Evolutionary conservation across 2,113 vertebrate genomes (phyloP).

Genomic region (Colaptes auratus): DNA sequence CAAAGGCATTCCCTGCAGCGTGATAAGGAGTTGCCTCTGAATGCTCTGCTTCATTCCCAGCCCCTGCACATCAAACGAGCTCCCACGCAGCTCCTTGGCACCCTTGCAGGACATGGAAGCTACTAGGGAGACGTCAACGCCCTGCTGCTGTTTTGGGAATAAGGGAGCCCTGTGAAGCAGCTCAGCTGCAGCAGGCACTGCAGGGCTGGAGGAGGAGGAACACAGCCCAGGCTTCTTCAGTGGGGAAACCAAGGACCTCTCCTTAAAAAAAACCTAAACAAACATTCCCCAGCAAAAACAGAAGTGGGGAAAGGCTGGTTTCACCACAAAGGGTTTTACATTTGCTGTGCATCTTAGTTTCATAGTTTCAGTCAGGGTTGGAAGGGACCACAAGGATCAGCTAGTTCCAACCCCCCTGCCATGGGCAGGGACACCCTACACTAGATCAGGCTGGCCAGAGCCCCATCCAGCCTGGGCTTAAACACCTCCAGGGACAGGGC

Average conservation of each 20-base stretch:
- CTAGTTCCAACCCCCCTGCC: too few species aligned
- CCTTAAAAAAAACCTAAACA: not conserved
- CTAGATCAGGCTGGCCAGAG: too few species aligned
- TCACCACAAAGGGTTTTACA: accelerated
- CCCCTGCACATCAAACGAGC: not conserved
- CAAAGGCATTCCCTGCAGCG: not conserved
- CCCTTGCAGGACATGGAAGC: not conserved
- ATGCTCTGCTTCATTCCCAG: not conserved
- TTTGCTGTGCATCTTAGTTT: not conserved
- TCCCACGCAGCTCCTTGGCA: not conserved
- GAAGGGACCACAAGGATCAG: too few species aligned
- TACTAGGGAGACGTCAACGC: not conserved
- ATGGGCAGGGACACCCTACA: too few species aligned
- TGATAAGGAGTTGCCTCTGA: not conserved
- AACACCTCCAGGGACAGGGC: too few species aligned
- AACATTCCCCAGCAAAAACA: not conserved
- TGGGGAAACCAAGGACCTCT: not conserved
- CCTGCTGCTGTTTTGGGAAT: not conserved
- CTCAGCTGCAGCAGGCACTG: not conserved
- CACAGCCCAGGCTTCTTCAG: not conserved
- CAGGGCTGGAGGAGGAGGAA: not conserved
- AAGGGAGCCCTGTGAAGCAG: not conserved
- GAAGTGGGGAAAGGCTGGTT: not conserved
- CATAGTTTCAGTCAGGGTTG: too few species aligned
- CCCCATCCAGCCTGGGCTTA: too few species aligned